Percentiles rank a stretch among this genome's conserved stretches.
phyloP scores from a whole-genome alignment of 2,888 invertebrate species.

The Carterocephalus palaemon region DNA sequence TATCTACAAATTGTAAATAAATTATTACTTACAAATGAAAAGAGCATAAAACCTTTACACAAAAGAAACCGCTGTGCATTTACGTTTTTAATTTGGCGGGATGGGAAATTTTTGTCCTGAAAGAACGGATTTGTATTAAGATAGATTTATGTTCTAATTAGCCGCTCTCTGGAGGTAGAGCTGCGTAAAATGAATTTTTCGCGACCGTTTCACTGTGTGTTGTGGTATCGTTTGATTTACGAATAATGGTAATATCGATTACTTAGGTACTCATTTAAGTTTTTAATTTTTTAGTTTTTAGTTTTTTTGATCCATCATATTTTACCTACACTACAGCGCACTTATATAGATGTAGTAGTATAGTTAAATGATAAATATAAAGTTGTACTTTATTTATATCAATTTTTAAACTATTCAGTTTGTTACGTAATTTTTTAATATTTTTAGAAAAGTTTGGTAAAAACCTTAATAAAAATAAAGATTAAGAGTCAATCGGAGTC shows the following conservation, averaged over 20 bases:
- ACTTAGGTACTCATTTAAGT: no score
- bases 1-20: no score
- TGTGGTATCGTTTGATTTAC: slow-evolving; percentile 60
- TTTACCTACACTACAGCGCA: not conserved
- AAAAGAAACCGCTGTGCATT: not conserved
- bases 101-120: slow-evolving; percentile 43
- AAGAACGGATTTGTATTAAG: slow-evolving; percentile 62
- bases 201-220: slow-evolving; percentile 60
- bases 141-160: slow-evolving; percentile 73
- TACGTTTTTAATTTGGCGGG: slow-evolving; percentile 6
- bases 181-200: slow-evolving; percentile 66
- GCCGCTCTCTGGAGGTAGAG: slow-evolving; percentile 51
- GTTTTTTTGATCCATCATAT: no score
- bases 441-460: no score
- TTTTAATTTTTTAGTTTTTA: no score
- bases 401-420: no score
- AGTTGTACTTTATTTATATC: not conserved
- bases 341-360: not conserved
- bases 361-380: no score
- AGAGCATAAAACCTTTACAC: slow-evolving; percentile 1
- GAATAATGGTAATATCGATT: slow-evolving; percentile 36
- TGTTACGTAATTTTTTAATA: no score
- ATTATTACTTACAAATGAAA: slow-evolving; percentile 1
- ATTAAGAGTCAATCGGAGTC: no score
- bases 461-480: no score